Base-by-base conservation (phyloP, 92 coral and sea anemone genomes). In the Phymanthus crucifer region DNA sequence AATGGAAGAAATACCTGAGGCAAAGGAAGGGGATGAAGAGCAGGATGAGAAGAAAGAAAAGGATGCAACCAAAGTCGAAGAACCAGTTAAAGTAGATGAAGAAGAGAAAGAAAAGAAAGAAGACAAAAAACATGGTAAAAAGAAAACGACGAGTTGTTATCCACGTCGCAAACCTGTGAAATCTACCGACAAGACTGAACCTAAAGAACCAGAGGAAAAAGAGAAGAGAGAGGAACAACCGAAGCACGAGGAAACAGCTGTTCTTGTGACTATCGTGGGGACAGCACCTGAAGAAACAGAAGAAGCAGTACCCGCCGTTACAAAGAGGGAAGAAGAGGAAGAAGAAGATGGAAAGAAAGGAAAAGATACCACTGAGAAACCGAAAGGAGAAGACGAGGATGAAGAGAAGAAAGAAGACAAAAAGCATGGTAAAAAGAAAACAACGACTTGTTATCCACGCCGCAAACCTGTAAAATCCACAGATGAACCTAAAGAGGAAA, bases 81-180 rank as follows among this genome's bases (percentile, higher is more conserved):
- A 81, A 54, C 21, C 69, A 27, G 57, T 69, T 35, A 32, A 70
- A 36, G 90, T 72, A 78, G 71, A 45, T 31, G 84, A 85, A 45
- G 61, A 35, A 14, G 66, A 46, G 57, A 75, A 67, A 80, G 82
- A 64, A 64, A 46, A 48, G 54, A 56, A 89, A 68, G 83, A 82
- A 45, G 85, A 82, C 12, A 84, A 89, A 58, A 82, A 68, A 88
- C 79, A 33, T 66, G 93, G 78, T 64, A 83, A 71, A 81, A 87
- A 46, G 75, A 48, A 77, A 52, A 64, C 34, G 29, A 2, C 29
- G 32, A 27, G 34, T 29, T n/a, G 68, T 27, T 12, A 61, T 61
- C 68, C 10, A 43, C 48, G 48, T 43, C 48, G 48, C 48, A n/a
- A n/a, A n/a, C n/a, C n/a, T n/a, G n/a, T n/a, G n/a, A n/a, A n/a